A percentile compares a stretch with the other conserved stretches of the same genome.
Evolutionary conservation across 2,888 invertebrate species (phyloP).

Genomic region (Biston betularia): DNA sequence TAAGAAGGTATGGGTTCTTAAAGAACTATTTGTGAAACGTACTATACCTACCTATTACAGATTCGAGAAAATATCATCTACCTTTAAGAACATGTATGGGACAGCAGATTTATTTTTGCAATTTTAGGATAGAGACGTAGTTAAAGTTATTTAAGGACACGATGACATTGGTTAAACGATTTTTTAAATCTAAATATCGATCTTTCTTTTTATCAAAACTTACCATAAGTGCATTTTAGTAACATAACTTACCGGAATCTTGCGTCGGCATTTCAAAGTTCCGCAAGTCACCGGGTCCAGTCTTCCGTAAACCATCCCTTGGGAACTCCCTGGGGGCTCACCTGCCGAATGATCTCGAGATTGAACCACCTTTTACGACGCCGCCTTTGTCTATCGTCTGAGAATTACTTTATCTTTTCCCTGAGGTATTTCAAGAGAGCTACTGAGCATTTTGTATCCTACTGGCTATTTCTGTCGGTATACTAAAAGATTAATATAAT

Average conservation of each 20-base stretch:
- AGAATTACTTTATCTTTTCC: conserved; percentile 39
- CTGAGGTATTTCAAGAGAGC: conserved; percentile 26
- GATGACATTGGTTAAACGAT: no score
- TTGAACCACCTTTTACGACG: conserved; percentile 70
- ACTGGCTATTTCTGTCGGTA: conserved; percentile 13
- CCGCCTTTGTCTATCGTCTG: conserved; percentile 66
- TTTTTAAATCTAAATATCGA: background rate
- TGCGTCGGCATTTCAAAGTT: conserved; percentile 34
- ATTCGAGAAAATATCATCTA: no score
- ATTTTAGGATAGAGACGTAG: no score
- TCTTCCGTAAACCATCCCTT: conserved; percentile 64
- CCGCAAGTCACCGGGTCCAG: conserved; percentile 71
- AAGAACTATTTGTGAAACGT: no score
- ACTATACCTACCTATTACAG: no score
- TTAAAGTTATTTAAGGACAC: no score
- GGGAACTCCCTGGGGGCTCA: conserved; percentile 64
- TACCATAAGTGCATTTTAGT: background rate
- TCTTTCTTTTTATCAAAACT: background rate
- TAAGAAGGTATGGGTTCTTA: no score
- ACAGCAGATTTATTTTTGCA: no score
- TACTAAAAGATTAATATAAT: conserved; percentile 1
- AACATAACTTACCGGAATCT: conserved; percentile 1
- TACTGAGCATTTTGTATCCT: conserved; percentile 17
- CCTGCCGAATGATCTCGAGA: conserved; percentile 70
- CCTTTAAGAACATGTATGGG: no score